Conservation (phyloP, 2,888 invertebrate genomes). For the Choreutis nemorana region DNA sequence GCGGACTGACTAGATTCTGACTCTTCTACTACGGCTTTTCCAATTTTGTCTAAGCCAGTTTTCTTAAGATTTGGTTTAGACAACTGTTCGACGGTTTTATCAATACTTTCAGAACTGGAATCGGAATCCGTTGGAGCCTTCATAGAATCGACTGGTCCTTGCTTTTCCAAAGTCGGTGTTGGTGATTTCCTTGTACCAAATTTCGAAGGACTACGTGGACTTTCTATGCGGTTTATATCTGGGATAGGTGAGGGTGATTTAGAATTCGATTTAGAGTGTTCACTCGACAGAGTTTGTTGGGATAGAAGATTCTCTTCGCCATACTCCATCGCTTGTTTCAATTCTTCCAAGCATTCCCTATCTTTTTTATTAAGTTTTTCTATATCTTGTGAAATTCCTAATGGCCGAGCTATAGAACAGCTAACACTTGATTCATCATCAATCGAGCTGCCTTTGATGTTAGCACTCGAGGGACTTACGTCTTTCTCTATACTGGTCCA, state of each 20-base stretch:
- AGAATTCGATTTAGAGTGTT: conserved; percentile 55
- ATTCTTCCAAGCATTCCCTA: conserved; percentile 65
- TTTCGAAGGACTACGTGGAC: conserved; percentile 50
- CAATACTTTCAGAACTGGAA: conserved; percentile 63
- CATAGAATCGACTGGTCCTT: conserved; percentile 62
- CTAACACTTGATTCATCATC: conserved; percentile 79
- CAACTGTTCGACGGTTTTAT: conserved; percentile 55
- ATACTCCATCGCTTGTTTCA: conserved; percentile 67
- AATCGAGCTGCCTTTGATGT: conserved; percentile 72
- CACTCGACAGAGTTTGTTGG: conserved; percentile 51
- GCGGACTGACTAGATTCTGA: conserved; percentile 69
- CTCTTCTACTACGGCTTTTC: conserved; percentile 58
- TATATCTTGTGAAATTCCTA: conserved; percentile 80
- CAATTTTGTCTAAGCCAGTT: conserved; percentile 44
- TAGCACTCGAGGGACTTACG: conserved; percentile 66
- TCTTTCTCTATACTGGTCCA: conserved; percentile 84
- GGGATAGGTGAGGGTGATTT: conserved; percentile 46
- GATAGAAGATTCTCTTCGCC: conserved; percentile 55
- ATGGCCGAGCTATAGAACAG: conserved; percentile 80
- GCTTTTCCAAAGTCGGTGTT: conserved; percentile 70
- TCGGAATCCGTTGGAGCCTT: conserved; percentile 69
- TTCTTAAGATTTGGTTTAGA: conserved; percentile 57
- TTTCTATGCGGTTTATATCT: conserved; percentile 49
- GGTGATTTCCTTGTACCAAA: conserved; percentile 50
- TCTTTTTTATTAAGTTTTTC: conserved; percentile 72